Base-by-base conservation (phyloP, 2,113 vertebrate genomes). In the Archocentrus centrarchus region DNA sequence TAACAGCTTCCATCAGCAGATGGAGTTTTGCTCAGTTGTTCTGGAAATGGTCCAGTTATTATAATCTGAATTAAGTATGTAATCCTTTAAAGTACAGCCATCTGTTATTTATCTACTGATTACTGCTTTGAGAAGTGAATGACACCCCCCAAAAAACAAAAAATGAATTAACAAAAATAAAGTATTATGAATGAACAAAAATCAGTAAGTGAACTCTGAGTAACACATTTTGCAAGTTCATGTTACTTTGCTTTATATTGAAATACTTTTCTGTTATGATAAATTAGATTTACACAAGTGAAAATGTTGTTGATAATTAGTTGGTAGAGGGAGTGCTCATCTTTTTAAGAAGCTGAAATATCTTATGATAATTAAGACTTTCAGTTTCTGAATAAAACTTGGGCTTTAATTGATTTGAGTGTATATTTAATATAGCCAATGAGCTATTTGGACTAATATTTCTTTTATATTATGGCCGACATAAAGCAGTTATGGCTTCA, bases 401-500 rank as follows among this genome's bases (percentile, higher is more conserved):
- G 68, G 27, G 32, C 27, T 84, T 73, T 82, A 57, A 89, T 86
- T 66, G 60, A 39, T 68, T 75, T 66, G 77, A 27, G 30, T 37
- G 61, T 55, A 59, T 20, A 30, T 79, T 83, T 85, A 53, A 79
- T 77, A 35, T 18, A 20, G 63, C 55, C 37, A 85, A 86, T 50
- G 17, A 62, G 77, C 62, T 17, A 73, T 78, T 79, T 82, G 66
- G 64, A 86, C 58, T 86, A 85, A 85, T 81, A 17, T 86, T 90
- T 84, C 10, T 78, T 60, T 61, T 44, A 50, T 17, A 86, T 88
- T 68, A 75, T 77, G 63, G 77, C 66, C 68, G 14, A 80, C 59
- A 58, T 82, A 39, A 70, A 73, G 27, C 57, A 64, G 60, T 63
- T 82, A 79, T 81, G 24, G 27, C 75, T 63, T 60, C 30, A 7